A percentile compares a stretch with the other conserved stretches of the same genome.
Evolutionary conservation across 2,797 vertebrate species (phyloP).

Genomic region (Paramormyrops hopkinsi): DNA sequence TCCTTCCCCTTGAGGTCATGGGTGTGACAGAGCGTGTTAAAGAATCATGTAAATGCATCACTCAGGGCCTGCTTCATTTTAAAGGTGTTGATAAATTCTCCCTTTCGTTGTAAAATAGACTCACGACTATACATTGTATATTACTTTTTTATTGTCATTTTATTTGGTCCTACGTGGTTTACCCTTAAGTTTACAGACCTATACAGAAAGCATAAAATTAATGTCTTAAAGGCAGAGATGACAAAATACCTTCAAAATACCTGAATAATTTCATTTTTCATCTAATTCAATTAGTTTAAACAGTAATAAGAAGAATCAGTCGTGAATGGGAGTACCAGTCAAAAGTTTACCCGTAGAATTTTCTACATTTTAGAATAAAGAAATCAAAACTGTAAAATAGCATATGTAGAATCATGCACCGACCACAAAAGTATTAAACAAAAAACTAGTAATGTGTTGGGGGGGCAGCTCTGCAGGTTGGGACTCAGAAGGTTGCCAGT

Average conservation of each 20-base stretch:
- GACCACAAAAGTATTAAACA: not conserved
- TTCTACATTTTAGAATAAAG: not conserved
- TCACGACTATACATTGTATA: not conserved
- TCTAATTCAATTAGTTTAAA: not conserved
- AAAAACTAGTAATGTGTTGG: not conserved
- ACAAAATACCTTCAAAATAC: not conserved
- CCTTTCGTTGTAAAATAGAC: constrained; percentile 36
- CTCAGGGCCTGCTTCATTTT: constrained; percentile 33
- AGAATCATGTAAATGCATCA: constrained; percentile 39
- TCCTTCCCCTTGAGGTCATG: not conserved
- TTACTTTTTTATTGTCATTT: constrained; percentile 32
- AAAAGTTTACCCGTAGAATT: not conserved
- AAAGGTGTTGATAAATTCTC: constrained; percentile 30
- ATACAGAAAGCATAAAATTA: not conserved
- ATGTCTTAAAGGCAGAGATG: not conserved
- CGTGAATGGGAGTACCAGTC: not conserved
- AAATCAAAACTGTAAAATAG: not conserved
- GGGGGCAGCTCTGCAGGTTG: not conserved
- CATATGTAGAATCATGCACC: not conserved
- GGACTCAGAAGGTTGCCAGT: not conserved
- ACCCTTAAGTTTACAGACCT: not conserved
- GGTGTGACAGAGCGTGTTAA: not conserved
- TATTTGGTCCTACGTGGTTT: not conserved
- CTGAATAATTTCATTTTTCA: not conserved
- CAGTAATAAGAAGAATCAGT: not conserved